These are phyloP conservation scores for Parazoanthus atlanticus DNA, from an alignment of 92 coral and sea anemone species.

Conservation along the genomic window DNA sequence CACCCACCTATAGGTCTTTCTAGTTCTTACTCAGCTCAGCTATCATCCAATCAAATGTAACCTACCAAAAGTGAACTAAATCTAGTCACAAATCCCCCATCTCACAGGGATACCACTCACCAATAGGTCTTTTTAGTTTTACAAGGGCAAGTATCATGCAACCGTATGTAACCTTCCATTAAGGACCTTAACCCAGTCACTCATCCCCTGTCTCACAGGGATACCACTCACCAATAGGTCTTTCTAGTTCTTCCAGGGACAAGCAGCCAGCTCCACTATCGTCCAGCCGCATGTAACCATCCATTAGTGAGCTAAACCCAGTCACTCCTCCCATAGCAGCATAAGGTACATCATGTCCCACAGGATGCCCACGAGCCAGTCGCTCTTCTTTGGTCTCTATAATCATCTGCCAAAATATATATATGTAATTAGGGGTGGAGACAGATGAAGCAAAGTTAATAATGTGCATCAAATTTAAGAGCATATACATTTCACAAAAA, in stretches of 20 bases:
- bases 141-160: no score
- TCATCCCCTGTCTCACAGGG: background rate
- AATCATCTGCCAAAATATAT: conserved; percentile 56
- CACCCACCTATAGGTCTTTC: no score
- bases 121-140: background rate
- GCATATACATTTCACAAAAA: no score
- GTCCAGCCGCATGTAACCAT: conserved; percentile 95
- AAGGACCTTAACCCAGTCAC: background rate
- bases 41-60: no score
- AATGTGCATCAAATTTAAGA: no score
- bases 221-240: conserved; percentile 68
- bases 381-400: conserved; percentile 96
- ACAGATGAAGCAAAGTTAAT: no score
- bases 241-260: conserved; percentile 70
- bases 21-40: no score
- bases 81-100: background rate
- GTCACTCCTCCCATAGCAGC: conserved; percentile 99
- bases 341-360: conserved; percentile 96
- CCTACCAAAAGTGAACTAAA: background rate
- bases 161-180: background rate
- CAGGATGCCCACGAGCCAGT: conserved; percentile 86
- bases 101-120: conserved; percentile 41
- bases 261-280: conserved; percentile 97
- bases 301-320: conserved; percentile 94
- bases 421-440: no score